phyloP scores from a whole-genome alignment of 2,888 invertebrate genomes.

The Diogma glabrata region DNA sequence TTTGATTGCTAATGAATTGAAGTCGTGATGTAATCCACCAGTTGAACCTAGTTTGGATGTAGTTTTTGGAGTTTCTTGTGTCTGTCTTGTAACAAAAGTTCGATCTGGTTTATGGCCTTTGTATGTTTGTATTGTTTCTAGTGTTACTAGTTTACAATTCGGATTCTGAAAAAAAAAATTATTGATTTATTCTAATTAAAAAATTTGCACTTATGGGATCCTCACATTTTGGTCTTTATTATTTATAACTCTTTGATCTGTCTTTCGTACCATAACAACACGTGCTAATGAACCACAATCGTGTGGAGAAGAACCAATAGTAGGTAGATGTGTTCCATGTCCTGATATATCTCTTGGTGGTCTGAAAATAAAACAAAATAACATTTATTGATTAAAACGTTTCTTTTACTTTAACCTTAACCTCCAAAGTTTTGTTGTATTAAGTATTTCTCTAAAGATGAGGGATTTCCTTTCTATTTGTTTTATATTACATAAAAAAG shows the following conservation, averaged over 20 bases:
- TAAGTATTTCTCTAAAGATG: too few species aligned
- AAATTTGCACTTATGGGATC: too few species aligned
- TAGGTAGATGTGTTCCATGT: constrained; percentile 25
- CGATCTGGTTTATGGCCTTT: constrained; percentile 49
- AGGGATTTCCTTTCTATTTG: too few species aligned
- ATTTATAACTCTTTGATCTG: constrained; percentile 52
- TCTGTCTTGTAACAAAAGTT: constrained; percentile 48
- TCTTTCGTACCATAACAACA: constrained; percentile 56
- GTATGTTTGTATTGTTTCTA: constrained; percentile 54
- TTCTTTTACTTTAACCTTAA: too few species aligned
- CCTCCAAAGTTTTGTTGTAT: too few species aligned
- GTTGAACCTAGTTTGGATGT: background rate
- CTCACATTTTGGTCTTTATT: constrained; percentile 44
- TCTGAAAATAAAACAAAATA: constrained; percentile 18
- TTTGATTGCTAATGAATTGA: constrained; percentile 24
- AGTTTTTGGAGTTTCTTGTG: constrained; percentile 34
- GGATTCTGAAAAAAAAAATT: constrained; percentile 40
- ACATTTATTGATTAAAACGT: too few species aligned
- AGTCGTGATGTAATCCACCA: background rate
- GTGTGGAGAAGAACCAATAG: constrained; percentile 27
- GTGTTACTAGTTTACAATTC: constrained; percentile 49
- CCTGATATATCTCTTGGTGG: constrained; percentile 23
- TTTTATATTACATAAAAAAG: too few species aligned
- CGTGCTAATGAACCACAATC: constrained; percentile 41
- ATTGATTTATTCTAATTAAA: too few species aligned